Evolutionary conservation across 2,113 vertebrate genomes (phyloP).

Genomic region (Nesogale talazaci): DNA sequence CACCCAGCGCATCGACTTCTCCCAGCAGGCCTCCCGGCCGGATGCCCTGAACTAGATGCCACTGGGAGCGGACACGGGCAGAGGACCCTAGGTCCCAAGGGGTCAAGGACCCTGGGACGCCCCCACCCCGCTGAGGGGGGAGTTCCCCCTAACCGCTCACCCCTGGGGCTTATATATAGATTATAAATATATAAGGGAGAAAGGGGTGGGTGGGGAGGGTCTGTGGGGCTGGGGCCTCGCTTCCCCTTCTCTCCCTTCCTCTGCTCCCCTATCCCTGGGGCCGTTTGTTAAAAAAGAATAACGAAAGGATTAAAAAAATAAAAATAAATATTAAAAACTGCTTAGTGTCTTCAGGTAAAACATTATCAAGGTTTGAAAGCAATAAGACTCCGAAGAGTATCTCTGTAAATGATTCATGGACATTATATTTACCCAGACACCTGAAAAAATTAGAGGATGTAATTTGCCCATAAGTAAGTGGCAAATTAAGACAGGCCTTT

Average conservation of each 20-base stretch:
- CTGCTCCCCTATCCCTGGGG: too few relatives aligned
- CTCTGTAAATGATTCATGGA: slow-evolving; percentile 39
- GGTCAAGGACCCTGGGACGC: slow-evolving; percentile 77
- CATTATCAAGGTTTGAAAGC: slow-evolving; percentile 39
- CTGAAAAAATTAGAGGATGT: too few relatives aligned
- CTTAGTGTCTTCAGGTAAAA: slow-evolving; percentile 26
- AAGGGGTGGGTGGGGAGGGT: slow-evolving; percentile 68
- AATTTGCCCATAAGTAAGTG: not conserved
- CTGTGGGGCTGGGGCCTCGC: too few relatives aligned
- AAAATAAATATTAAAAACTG: too few relatives aligned
- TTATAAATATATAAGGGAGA: slow-evolving; percentile 83
- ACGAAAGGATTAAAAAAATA: too few relatives aligned
- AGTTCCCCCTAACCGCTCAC: slow-evolving; percentile 66
- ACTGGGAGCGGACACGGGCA: slow-evolving; percentile 79
- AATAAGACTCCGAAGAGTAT: not conserved
- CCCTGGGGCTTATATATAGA: too few relatives aligned
- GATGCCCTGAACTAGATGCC: slow-evolving; percentile 82
- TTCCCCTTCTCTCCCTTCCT: too few relatives aligned
- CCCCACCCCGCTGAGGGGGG: slow-evolving; percentile 77
- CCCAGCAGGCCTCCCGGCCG: slow-evolving; percentile 70
- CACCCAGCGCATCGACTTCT: slow-evolving; percentile 80
- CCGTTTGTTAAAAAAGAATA: too few relatives aligned
- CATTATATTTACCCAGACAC: not conserved
- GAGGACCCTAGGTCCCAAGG: slow-evolving; percentile 70
- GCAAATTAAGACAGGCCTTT: not conserved